Conservation (phyloP, 1,140 invertebrate genomes). For the Aphelinus atriplicis region DNA sequence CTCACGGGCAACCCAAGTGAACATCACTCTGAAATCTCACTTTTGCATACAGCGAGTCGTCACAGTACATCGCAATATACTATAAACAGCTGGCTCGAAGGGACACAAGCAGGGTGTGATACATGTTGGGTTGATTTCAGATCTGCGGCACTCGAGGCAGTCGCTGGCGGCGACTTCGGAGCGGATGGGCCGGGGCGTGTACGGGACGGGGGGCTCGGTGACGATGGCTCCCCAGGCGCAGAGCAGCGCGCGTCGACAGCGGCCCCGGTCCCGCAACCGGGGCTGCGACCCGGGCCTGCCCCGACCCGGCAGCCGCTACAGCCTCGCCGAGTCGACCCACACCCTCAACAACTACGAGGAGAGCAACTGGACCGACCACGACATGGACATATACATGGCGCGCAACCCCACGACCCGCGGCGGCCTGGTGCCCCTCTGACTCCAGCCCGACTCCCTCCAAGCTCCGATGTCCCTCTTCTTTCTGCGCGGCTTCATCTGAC, state of each 20-base stretch:
- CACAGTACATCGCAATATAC: too few species aligned
- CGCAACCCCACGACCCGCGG: conserved; percentile 87
- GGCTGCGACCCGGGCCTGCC: conserved; percentile 63
- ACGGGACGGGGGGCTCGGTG: conserved; percentile 48
- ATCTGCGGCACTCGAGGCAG: conserved; percentile 83
- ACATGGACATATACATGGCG: conserved; percentile 95
- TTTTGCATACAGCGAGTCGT: too few species aligned
- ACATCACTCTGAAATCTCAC: too few species aligned
- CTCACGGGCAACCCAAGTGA: too few species aligned
- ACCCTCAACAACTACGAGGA: conserved; percentile 87
- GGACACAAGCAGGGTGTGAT: too few species aligned
- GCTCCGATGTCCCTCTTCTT: too few species aligned
- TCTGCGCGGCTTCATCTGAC: too few species aligned
- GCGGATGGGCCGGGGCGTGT: conserved; percentile 73
- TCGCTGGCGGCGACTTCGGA: conserved; percentile 82
- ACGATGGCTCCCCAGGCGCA: conserved; percentile 58
- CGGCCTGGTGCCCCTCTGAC: conserved; percentile 81
- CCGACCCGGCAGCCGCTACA: conserved; percentile 74
- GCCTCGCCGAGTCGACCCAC: conserved; percentile 77
- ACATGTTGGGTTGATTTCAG: conserved; percentile 62
- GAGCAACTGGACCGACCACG: conserved; percentile 95
- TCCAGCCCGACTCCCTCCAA: background rate
- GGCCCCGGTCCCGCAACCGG: conserved; percentile 70
- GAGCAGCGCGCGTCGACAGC: conserved; percentile 72
- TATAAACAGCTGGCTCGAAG: too few species aligned